Base-by-base conservation (phyloP, 2,797 vertebrate species). In the Potorous gilbertii region DNA sequence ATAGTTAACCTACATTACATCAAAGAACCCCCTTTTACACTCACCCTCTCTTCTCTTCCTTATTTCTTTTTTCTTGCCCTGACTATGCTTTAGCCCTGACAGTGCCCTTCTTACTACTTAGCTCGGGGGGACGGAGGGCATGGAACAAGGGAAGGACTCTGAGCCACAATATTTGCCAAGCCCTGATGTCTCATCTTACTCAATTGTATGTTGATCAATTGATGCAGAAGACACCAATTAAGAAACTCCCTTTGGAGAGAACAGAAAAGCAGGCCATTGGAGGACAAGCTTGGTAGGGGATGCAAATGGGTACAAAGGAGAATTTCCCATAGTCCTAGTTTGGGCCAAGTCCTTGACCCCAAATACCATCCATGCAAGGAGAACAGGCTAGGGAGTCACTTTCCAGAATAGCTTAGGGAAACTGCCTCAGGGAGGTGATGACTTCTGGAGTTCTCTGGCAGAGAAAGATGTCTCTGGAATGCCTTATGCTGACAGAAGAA, bases 221-320 rank as follows among this genome's bases (percentile, higher is more conserved):
- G 3, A 55, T 28, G 54, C 16, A 50, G 14, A 56, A 29, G 55
- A 3, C 55, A 14, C 40, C 5, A 52, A 90, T 27, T 0, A 1
- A 50, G 52, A 11, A 8, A n/a, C 27, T 56, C 1, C 27, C 34
- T 59, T 91, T 34, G 10, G 0, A 0, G 92, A 92, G 31, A 46
- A 27, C 0, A 0, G 5, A 11, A 0, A 1, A 55, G 28, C 0
- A 5, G 56, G 52, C 52, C 56, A 31, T 1, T 1, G n/a, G 29
- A 10, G 14, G 0, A 21, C 10, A 56, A 34, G 52, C 50, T 14
- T 0, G 0, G 55, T 0, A 0, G 92, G 81, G 54, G 54, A 21
- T 6, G 16, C 0, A 0, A 21, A 21, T 0, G 10, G 74, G 21
- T 46, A 11, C 40, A 50, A 87, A 87, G 24, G 40, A 87, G 40